phyloP scores from a whole-genome alignment of 2,888 invertebrate species.

The Drosophila mercatorum region DNA sequence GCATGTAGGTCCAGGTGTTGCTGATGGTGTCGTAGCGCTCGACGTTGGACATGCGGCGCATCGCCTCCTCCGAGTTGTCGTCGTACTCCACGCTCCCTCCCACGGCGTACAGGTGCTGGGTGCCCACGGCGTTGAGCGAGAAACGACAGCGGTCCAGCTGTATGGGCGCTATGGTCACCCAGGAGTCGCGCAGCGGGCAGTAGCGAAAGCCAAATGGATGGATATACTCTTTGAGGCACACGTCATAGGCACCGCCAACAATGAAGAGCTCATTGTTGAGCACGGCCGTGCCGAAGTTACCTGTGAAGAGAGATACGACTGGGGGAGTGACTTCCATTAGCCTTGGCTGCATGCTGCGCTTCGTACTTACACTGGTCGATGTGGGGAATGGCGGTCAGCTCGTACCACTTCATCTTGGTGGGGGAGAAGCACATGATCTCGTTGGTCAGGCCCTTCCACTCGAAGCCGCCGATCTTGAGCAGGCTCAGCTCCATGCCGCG shows the following conservation, averaged over 20 bases:
- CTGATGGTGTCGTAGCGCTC: constrained; percentile 87
- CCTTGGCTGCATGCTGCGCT: not conserved
- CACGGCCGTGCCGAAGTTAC: constrained; percentile 89
- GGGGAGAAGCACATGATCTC: constrained; percentile 88
- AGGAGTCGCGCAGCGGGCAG: constrained; percentile 87
- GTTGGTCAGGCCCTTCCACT: constrained; percentile 88
- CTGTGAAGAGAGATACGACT: constrained; percentile 36
- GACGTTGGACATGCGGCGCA: constrained; percentile 83
- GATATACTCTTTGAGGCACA: constrained; percentile 88
- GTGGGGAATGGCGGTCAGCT: constrained; percentile 89
- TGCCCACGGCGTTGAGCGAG: constrained; percentile 87
- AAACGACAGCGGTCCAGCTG: constrained; percentile 88
- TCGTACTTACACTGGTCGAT: constrained; percentile 87
- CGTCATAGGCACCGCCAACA: constrained; percentile 90
- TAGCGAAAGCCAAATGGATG: constrained; percentile 90
- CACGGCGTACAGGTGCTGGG: constrained; percentile 86
- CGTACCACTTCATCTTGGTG: constrained; percentile 87
- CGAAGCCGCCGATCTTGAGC: constrained; percentile 89
- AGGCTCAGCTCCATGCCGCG: constrained; percentile 89
- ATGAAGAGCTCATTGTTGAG: constrained; percentile 89
- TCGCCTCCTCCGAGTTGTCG: constrained; percentile 81
- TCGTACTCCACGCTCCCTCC: constrained; percentile 88
- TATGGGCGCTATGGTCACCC: constrained; percentile 89
- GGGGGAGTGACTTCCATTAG: not conserved
- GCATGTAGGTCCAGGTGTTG: constrained; percentile 87